phyloP scores from a whole-genome alignment of 2,888 invertebrate genomes.

The Lissonota sp. region DNA sequence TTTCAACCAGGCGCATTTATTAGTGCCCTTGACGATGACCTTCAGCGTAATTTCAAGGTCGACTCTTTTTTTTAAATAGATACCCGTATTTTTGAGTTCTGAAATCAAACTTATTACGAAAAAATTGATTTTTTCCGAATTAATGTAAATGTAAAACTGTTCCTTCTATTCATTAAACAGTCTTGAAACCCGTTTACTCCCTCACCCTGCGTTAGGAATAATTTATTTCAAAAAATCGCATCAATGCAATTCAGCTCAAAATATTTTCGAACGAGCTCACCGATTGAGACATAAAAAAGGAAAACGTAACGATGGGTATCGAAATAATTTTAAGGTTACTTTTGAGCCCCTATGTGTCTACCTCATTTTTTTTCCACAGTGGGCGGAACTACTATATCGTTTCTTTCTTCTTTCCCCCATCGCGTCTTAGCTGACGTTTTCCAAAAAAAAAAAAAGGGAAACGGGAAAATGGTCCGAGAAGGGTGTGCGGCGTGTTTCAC shows the following conservation, averaged over 20 bases:
- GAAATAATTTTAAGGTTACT: constrained; percentile 43
- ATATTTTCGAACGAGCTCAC: not conserved
- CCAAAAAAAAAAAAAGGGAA: constrained; percentile 31
- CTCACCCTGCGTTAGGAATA: no score
- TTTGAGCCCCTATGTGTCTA: not conserved
- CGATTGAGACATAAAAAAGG: constrained; percentile 42
- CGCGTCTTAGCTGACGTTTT: constrained; percentile 27
- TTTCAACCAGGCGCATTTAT: no score
- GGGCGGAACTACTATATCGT: constrained; percentile 50
- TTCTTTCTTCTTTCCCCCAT: not conserved
- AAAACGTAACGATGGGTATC: constrained; percentile 13
- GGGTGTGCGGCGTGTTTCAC: constrained; percentile 40
- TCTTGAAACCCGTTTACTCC: no score
- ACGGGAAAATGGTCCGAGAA: constrained; percentile 62
- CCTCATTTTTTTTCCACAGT: constrained; percentile 39
- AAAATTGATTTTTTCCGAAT: no score
- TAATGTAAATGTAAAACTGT: no score
- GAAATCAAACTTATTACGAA: no score
- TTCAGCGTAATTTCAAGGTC: no score
- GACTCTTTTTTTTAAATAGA: no score
- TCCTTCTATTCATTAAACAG: no score
- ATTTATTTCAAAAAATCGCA: no score
- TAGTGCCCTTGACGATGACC: no score
- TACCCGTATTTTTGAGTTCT: no score
- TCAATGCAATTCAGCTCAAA: not conserved